These are phyloP conservation scores for Dryobota labecula DNA, from an alignment of 2,888 invertebrate species.

Conservation along the genomic window DNA sequence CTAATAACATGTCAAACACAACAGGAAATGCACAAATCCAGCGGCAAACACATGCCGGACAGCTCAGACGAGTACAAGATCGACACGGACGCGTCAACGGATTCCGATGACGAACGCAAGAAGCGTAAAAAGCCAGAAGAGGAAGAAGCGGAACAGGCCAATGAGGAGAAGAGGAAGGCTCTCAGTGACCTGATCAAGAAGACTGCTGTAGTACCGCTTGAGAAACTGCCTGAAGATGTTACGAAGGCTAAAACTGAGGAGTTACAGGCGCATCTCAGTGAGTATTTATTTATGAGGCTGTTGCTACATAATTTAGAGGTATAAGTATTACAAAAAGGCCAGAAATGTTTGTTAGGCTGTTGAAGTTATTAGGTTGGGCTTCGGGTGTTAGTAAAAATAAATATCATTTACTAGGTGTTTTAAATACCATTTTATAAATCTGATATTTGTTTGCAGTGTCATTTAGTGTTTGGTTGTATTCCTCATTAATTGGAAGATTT, in stretches of 20 bases:
- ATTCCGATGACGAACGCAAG: constrained; percentile 83
- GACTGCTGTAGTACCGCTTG: constrained; percentile 85
- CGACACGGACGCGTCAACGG: constrained; percentile 76
- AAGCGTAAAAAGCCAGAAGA: constrained; percentile 77
- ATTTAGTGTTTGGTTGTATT: background rate
- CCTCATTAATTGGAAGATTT: background rate
- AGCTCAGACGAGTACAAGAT: constrained; percentile 88
- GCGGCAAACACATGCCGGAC: constrained; percentile 89
- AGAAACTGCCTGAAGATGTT: constrained; percentile 84
- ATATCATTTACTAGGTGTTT: background rate
- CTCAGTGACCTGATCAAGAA: constrained; percentile 79
- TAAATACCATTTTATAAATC: too few species aligned
- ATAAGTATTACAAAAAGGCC: background rate
- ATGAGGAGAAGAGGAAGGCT: constrained; percentile 70
- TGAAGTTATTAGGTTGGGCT: background rate
- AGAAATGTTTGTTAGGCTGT: too few species aligned
- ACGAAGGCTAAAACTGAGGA: constrained; percentile 82
- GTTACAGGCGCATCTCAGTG: constrained; percentile 79
- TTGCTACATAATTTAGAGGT: background rate
- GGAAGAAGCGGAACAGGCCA: constrained; percentile 75
- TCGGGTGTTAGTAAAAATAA: background rate
- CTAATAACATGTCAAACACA: background rate
- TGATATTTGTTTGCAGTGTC: too few species aligned
- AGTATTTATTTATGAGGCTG: constrained; percentile 34
- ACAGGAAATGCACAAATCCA: constrained; percentile 90